These are phyloP conservation scores for Chauna torquata DNA, from an alignment of 2,113 vertebrate genomes.

Conservation along the genomic window DNA sequence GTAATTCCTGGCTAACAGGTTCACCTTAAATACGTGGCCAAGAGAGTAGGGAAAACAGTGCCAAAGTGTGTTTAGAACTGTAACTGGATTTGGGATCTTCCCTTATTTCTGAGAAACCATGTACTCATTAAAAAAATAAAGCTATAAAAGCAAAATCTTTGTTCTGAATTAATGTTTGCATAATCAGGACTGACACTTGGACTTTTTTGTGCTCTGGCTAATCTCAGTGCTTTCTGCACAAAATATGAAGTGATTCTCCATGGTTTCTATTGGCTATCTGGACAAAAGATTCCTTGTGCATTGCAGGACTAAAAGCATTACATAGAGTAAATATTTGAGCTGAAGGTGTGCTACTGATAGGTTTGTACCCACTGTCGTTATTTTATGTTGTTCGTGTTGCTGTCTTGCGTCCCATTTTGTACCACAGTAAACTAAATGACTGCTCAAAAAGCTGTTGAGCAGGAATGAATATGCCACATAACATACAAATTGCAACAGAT, in stretches of 20 bases:
- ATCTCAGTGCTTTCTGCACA: conserved; percentile 19
- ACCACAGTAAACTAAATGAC: background rate
- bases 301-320: conserved; percentile 5
- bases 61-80: background rate
- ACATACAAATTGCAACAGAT: background rate
- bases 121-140: background rate
- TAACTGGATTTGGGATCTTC: background rate
- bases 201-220: conserved; percentile 2
- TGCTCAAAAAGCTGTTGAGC: background rate
- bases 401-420: background rate
- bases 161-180: conserved; percentile 15
- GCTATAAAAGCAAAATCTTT: background rate
- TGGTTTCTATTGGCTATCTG: background rate
- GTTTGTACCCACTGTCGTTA: background rate
- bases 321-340: conserved; percentile 57
- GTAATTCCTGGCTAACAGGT: background rate
- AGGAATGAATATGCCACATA: background rate
- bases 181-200: background rate
- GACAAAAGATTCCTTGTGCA: conserved; percentile 53
- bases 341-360: conserved; percentile 54
- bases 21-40: background rate
- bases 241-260: background rate
- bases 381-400: background rate
- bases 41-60: background rate
- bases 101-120: background rate